Evolutionary conservation across 2,113 vertebrate species (phyloP).

Genomic region (Tenebrosternarchus preto): DNA sequence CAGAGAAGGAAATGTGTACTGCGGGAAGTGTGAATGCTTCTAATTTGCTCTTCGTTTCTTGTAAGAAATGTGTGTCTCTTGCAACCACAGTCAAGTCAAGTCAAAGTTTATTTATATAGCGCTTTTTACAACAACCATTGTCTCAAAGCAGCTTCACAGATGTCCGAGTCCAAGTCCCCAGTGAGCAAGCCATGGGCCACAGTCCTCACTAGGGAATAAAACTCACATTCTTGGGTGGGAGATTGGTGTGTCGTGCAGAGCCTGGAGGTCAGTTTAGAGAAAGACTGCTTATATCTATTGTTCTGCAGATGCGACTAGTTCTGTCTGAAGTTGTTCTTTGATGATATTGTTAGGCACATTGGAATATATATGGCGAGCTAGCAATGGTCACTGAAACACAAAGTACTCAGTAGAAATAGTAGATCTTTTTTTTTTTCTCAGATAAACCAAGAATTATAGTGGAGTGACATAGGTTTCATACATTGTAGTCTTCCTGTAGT

Average conservation of each 20-base stretch:
- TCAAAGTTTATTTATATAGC: no score
- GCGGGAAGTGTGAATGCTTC: slow-evolving; percentile 8
- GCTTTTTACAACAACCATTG: no score
- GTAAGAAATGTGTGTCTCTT: no score
- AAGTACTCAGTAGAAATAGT: not conserved
- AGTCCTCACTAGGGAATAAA: not conserved
- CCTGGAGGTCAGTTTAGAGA: slow-evolving; percentile 1
- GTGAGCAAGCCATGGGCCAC: no score
- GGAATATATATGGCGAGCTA: not conserved
- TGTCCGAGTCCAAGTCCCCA: no score
- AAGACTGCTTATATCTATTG: not conserved
- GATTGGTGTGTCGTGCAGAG: not conserved
- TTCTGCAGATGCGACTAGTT: slow-evolving; percentile 20
- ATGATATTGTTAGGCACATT: slow-evolving; percentile 2
- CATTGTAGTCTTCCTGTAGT: not conserved
- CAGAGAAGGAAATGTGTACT: not conserved
- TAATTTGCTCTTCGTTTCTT: not conserved
- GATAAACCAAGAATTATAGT: not conserved
- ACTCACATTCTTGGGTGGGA: slow-evolving; percentile 7
- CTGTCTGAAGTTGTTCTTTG: not conserved
- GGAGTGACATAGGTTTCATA: not conserved
- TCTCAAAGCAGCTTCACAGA: no score
- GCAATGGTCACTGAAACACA: not conserved
- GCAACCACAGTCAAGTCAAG: no score
- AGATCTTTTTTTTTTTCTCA: no score